Percentiles rank a stretch among this genome's conserved stretches.
phyloP scores from a whole-genome alignment of 2,113 vertebrate species.

The Hippocampus comes region DNA sequence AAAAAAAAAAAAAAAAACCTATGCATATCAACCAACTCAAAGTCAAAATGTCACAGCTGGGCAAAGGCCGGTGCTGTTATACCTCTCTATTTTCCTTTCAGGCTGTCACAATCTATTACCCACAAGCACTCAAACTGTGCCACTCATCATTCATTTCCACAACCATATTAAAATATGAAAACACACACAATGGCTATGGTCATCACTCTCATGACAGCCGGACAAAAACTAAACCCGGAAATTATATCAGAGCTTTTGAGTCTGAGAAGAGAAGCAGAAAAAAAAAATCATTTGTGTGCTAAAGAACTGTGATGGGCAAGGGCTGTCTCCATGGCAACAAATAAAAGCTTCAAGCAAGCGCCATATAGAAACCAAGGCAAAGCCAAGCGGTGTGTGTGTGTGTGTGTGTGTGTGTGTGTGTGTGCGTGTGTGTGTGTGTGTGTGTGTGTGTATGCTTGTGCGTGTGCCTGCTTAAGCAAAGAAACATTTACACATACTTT shows the following conservation, averaged over 20 bases:
- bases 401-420: no score
- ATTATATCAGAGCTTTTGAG: neutral
- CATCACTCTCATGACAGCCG: constrained; percentile 19
- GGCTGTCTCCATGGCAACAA: constrained; percentile 61
- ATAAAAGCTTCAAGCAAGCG: constrained; percentile 44
- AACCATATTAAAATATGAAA: constrained; percentile 32
- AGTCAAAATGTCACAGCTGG: constrained; percentile 58
- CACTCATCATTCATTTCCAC: constrained; percentile 20
- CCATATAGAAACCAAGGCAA: constrained; percentile 13
- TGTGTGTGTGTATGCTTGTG: neutral
- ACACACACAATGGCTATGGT: constrained; percentile 31
- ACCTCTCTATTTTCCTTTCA: constrained; percentile 51
- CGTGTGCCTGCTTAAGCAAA: neutral
- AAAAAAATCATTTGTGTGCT: constrained; percentile 18
- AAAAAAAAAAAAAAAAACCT: constrained; percentile 29
- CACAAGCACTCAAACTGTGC: constrained; percentile 14
- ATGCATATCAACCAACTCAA: constrained; percentile 67
- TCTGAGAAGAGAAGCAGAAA: neutral
- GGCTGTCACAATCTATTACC: constrained; percentile 53
- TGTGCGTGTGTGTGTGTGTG: no score
- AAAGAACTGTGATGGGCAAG: constrained; percentile 32
- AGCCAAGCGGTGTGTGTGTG: neutral
- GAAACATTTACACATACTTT: no score
- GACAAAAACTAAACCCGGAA: constrained; percentile 1
- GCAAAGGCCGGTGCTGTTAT: constrained; percentile 29